These are phyloP conservation scores for Brachyptera putata DNA, from an alignment of 2,888 invertebrate species.

Conservation along the genomic window DNA sequence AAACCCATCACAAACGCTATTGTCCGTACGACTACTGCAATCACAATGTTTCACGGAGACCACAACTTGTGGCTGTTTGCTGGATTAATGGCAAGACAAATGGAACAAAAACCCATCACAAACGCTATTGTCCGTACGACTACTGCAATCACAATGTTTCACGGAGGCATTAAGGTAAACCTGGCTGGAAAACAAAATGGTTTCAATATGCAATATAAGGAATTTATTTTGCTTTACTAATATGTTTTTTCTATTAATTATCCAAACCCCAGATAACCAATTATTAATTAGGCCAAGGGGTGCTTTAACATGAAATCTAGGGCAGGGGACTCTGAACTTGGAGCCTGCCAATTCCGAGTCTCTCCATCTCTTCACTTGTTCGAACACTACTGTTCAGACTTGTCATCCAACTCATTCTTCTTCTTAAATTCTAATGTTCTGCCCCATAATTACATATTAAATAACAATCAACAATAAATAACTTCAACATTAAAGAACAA, in stretches of 20 bases:
- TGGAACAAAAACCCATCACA: conserved; percentile 41
- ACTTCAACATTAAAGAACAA: too few species aligned
- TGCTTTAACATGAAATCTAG: too few species aligned
- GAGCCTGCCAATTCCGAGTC: too few species aligned
- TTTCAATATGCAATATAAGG: too few species aligned
- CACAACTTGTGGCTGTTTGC: conserved; percentile 50
- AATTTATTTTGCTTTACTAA: too few species aligned
- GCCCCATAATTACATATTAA: too few species aligned
- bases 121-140: conserved; percentile 48
- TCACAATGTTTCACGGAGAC: conserved; percentile 49
- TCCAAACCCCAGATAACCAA: not conserved
- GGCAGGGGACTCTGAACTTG: too few species aligned
- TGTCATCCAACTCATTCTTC: too few species aligned
- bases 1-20: conserved; percentile 44
- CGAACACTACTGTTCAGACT: too few species aligned
- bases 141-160: conserved; percentile 49
- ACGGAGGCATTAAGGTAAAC: conserved; percentile 47
- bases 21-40: conserved; percentile 49
- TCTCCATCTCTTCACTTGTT: not conserved
- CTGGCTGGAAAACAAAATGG: not conserved
- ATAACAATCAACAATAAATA: too few species aligned
- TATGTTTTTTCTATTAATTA: too few species aligned
- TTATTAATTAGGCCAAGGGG: not conserved
- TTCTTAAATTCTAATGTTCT: too few species aligned
- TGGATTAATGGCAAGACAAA: conserved; percentile 40